phyloP scores from a whole-genome alignment of 1,140 invertebrate species.

The Halictus rubicundus region DNA sequence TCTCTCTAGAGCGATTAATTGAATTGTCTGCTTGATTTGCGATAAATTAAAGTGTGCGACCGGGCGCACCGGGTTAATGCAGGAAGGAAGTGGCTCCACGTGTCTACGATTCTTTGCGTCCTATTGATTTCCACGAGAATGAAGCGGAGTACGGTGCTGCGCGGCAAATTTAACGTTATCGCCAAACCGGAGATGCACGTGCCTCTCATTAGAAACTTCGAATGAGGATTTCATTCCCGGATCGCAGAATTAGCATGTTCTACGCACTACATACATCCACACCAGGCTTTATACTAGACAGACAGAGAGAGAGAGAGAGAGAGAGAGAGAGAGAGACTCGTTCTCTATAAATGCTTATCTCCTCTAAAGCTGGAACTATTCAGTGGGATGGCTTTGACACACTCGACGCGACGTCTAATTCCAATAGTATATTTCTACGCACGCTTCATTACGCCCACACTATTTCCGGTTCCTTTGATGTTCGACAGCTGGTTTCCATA shows the following conservation, averaged over 20 bases:
- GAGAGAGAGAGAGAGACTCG: background rate
- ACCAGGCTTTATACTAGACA: background rate
- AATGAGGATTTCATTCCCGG: background rate
- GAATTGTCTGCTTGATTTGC: too few relatives aligned
- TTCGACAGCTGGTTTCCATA: background rate
- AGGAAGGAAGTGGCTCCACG: background rate
- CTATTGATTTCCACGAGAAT: background rate
- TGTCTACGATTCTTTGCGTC: background rate
- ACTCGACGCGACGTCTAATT: slow-evolving; percentile 8
- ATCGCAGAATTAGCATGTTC: slow-evolving; percentile 14
- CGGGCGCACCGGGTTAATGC: background rate
- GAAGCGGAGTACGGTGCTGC: background rate
- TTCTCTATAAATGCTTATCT: slow-evolving; percentile 13
- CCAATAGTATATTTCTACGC: background rate
- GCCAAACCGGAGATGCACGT: background rate
- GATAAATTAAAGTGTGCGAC: too few relatives aligned
- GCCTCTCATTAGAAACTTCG: background rate
- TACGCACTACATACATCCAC: background rate
- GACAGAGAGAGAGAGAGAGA: background rate
- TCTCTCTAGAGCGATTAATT: too few relatives aligned
- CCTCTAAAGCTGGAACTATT: slow-evolving; percentile 19
- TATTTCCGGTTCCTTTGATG: background rate
- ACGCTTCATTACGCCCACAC: background rate
- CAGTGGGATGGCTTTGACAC: slow-evolving; percentile 7
- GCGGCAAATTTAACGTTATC: background rate